Evolutionary conservation across 2,113 vertebrate genomes (phyloP).

Genomic region (Setophaga kirtlandii): DNA sequence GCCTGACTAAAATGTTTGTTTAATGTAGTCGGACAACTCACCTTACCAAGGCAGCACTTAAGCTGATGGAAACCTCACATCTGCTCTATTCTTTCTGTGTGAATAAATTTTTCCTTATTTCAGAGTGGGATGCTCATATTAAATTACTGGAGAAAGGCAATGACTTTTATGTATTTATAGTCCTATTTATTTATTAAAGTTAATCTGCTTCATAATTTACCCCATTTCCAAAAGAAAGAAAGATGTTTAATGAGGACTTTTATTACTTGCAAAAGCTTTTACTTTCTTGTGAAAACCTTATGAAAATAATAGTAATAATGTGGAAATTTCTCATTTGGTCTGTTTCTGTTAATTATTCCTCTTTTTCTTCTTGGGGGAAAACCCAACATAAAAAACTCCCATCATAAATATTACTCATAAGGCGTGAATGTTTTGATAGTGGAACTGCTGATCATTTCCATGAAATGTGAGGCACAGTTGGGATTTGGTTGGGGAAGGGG

Average conservation of each 20-base stretch:
- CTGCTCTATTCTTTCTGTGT: slow-evolving; percentile 61
- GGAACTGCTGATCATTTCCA: slow-evolving; percentile 52
- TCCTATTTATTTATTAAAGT: slow-evolving; percentile 59
- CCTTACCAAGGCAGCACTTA: slow-evolving; percentile 59
- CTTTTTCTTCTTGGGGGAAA: slow-evolving; percentile 22
- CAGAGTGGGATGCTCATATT: slow-evolving; percentile 48
- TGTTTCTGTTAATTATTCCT: slow-evolving; percentile 54
- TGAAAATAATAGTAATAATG: slow-evolving; percentile 52
- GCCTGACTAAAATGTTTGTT: slow-evolving; percentile 71
- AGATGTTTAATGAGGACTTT: slow-evolving; percentile 58
- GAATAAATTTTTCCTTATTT: slow-evolving; percentile 66
- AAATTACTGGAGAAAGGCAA: slow-evolving; percentile 45
- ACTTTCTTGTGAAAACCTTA: slow-evolving; percentile 55
- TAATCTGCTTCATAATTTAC: slow-evolving; percentile 57
- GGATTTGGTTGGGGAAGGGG: slow-evolving; percentile 17
- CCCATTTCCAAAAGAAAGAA: slow-evolving; percentile 47
- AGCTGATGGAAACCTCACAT: slow-evolving; percentile 52
- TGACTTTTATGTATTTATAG: slow-evolving; percentile 65
- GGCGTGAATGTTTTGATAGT: slow-evolving; percentile 64
- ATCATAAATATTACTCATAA: slow-evolving; percentile 68
- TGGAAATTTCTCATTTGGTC: slow-evolving; percentile 46
- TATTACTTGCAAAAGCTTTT: slow-evolving; percentile 61
- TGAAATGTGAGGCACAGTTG: slow-evolving; percentile 56
- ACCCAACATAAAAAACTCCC: slow-evolving; percentile 42
- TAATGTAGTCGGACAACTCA: slow-evolving; percentile 59